A percentile compares a stretch with the other conserved stretches of the same genome.
These are phyloP conservation scores for Amphiduros pacificus DNA, from an alignment of 2,888 invertebrate species.

Conservation along the genomic window DNA sequence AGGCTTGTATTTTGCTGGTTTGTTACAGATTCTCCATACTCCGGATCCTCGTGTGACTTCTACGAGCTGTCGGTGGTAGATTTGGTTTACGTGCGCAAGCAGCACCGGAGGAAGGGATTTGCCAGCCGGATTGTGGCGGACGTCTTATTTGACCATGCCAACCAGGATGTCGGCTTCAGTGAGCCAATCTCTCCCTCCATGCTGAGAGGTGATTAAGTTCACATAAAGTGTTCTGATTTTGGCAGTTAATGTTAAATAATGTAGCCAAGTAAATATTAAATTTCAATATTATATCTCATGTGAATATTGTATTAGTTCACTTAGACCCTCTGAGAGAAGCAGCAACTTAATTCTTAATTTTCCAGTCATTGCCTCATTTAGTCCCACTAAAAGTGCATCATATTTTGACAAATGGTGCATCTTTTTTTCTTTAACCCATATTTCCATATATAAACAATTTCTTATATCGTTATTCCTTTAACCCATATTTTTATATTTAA, in stretches of 20 bases:
- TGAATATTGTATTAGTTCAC: not conserved
- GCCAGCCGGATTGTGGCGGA: slow-evolving; percentile 1
- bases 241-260: too few species aligned
- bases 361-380: too few species aligned
- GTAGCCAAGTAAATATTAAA: not conserved
- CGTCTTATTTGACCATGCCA: not conserved
- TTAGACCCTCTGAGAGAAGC: too few species aligned
- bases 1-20: not conserved
- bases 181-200: slow-evolving; percentile 11
- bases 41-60: not conserved
- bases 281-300: not conserved
- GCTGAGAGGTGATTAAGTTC: slow-evolving; percentile 8
- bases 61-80: slow-evolving; percentile 13
- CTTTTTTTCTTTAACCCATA: too few species aligned
- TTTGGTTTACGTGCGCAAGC: slow-evolving; percentile 1
- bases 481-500: not conserved
- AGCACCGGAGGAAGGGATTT: slow-evolving; percentile 1
- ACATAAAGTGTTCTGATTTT: too few species aligned
- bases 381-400: too few species aligned
- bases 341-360: too few species aligned
- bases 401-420: too few species aligned
- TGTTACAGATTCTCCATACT: slow-evolving; percentile 6
- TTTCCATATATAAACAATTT: too few species aligned
- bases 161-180: slow-evolving; percentile 10
- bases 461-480: too few species aligned